Evolutionary conservation across 2,797 vertebrate genomes (phyloP), one percentile per base, ranked within the genome.

Genomic region (Pseudomugil gertrudae): DNA sequence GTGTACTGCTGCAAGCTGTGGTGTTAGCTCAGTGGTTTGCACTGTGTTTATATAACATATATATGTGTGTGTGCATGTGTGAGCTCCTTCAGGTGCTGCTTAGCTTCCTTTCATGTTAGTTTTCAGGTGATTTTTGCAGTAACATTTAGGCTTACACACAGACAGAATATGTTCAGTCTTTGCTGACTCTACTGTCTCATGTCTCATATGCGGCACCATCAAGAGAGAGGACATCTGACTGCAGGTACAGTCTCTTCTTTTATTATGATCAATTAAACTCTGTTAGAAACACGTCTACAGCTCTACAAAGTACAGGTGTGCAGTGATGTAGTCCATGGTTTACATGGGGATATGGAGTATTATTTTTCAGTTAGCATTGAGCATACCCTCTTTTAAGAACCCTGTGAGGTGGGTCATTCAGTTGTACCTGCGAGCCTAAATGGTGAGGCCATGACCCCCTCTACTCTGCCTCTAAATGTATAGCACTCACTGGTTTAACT

Each of bases 191-290:
- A 7, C 45, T 72, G 55, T 86, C 67, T 80, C 69, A 53, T 89
- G 68, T 80, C 62, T 32, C 8, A 32, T 9, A 79, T 66, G 84
- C 85, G 58, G 59, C 78, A 57, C 24, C 69, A 35, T 78, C 74
- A 84, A 92, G 93, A 92, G 57, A 77, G 87, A 62, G 91, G 88
- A 87, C 84, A 69, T 60, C 83, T 93, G 54, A 81, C 83, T 36
- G 79, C 92, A 94, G 93, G 94, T 94, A 93, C 19, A 57, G 76
- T 78, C n/a, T 47, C 14, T 48, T 1, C 3, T 32, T 32, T 32
- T 32, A 7, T 32, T 32, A n/a, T n/a, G n/a, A n/a, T n/a, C n/a
- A 1, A 32, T 32, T 6, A 5, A 32, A 5, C 8, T 32, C 32
- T 32, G 32, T 32, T 9, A 3, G n/a, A 67, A 59, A n/a, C 58